A percentile compares a stretch with the other conserved stretches of the same genome.
Conservation (phyloP, 2,888 invertebrate species). For the Athripsodes cinereus region DNA sequence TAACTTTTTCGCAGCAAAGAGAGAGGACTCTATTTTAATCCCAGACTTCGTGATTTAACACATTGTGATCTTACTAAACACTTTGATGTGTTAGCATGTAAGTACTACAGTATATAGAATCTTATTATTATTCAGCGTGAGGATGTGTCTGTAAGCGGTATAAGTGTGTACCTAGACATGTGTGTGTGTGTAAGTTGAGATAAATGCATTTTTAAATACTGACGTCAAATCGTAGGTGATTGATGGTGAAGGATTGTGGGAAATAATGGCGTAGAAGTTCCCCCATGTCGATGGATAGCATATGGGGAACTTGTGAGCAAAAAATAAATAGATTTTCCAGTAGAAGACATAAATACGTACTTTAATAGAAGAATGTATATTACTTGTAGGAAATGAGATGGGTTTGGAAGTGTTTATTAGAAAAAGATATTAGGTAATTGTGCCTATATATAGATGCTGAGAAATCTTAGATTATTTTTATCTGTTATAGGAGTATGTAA, state of each 20-base stretch:
- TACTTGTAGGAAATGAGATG: not conserved
- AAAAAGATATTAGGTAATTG: too few relatives aligned
- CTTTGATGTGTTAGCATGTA: too few relatives aligned
- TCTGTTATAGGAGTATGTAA: too few relatives aligned
- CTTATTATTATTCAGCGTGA: not conserved
- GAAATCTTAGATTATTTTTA: too few relatives aligned
- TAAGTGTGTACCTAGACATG: not conserved
- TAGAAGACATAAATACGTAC: too few relatives aligned
- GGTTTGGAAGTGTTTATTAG: too few relatives aligned
- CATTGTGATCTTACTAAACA: too few relatives aligned
- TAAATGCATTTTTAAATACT: slow-evolving; percentile 23
- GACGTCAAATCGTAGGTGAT: slow-evolving; percentile 21
- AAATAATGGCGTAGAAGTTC: not conserved
- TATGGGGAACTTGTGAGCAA: not conserved
- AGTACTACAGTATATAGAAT: not conserved
- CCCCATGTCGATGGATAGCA: not conserved
- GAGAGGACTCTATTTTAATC: too few relatives aligned
- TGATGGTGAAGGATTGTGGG: slow-evolving; percentile 15
- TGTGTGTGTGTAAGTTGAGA: slow-evolving; percentile 9
- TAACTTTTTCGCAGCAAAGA: too few relatives aligned
- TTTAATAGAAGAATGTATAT: too few relatives aligned
- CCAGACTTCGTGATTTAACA: too few relatives aligned
- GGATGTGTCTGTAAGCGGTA: not conserved
- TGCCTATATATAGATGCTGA: too few relatives aligned
- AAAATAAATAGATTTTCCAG: not conserved